A percentile compares a stretch with the other conserved stretches of the same genome.
These are phyloP conservation scores for Drosophila jambulina DNA, from an alignment of 1,140 invertebrate genomes.

Conservation along the genomic window DNA sequence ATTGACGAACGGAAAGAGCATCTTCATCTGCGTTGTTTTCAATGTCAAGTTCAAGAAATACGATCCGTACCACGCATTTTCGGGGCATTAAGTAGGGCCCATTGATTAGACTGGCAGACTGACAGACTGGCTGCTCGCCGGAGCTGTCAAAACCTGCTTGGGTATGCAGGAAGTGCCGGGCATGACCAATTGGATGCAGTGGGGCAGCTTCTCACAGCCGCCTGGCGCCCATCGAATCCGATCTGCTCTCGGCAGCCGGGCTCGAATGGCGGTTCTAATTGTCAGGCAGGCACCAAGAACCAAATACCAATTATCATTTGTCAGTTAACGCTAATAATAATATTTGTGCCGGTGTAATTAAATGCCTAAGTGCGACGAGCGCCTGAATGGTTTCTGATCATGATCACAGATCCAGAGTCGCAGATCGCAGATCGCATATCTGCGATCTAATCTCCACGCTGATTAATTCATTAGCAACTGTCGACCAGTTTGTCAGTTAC, in stretches of 20 bases:
- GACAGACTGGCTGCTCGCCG: conserved; percentile 1
- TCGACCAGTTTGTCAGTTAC: conserved; percentile 74
- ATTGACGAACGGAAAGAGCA: conserved; percentile 57
- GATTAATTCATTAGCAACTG: conserved; percentile 80
- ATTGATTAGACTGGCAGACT: conserved; percentile 14
- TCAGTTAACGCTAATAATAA: conserved; percentile 69
- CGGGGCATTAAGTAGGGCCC: conserved; percentile 21
- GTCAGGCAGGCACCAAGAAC: conserved; percentile 78
- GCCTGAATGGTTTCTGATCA: conserved; percentile 54
- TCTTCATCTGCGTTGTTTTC: conserved; percentile 53
- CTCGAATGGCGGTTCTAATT: conserved; percentile 62
- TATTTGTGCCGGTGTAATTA: conserved; percentile 57
- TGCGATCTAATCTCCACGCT: conserved; percentile 36
- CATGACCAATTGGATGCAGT: conserved; percentile 64
- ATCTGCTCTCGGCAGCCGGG: conserved; percentile 23
- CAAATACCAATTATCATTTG: conserved; percentile 78
- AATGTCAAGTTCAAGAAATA: conserved; percentile 80
- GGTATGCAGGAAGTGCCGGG: conserved; percentile 73
- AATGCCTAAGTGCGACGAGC: conserved; percentile 54
- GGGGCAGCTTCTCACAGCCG: conserved; percentile 72
- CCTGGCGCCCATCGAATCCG: conserved; percentile 58
- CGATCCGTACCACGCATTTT: conserved; percentile 57
- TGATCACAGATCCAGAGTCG: conserved; percentile 31
- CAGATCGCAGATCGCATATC: conserved; percentile 37
- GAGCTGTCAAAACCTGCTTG: conserved; percentile 41